Evolutionary conservation across 1,140 invertebrate species (phyloP).

Genomic region (Camponotus vicinus): DNA sequence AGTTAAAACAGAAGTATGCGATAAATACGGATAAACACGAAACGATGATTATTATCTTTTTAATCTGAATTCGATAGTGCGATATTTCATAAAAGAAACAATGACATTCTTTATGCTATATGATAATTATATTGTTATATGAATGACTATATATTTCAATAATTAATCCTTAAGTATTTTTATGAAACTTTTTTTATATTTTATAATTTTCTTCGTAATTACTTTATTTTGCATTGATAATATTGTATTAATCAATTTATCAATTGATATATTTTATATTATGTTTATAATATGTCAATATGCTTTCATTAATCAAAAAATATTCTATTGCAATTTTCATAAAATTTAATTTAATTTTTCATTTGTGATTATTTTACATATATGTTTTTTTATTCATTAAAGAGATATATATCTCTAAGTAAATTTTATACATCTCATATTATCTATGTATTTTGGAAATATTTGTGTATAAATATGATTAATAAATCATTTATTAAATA

Average conservation of each 20-base stretch:
- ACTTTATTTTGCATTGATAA: background rate
- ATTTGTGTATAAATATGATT: no score
- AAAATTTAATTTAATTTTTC: constrained; percentile 20
- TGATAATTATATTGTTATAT: constrained; percentile 20
- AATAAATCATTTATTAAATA: no score
- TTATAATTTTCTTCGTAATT: background rate
- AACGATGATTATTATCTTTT: constrained; percentile 35
- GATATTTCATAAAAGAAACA: constrained; percentile 28
- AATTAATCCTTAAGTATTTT: constrained; percentile 6
- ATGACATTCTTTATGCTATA: background rate
- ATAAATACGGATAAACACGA: constrained; percentile 52
- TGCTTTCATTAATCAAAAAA: background rate
- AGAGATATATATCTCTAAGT: background rate
- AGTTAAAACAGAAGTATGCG: constrained; percentile 17
- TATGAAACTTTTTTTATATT: background rate
- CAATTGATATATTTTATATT: background rate
- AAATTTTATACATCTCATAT: no score
- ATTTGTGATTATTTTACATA: background rate
- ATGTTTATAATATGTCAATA: background rate
- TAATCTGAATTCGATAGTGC: constrained; percentile 16
- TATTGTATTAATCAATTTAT: background rate
- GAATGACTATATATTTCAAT: background rate
- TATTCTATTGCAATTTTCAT: background rate
- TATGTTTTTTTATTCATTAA: background rate
- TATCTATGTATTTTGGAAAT: no score